Evolutionary conservation across 2,888 invertebrate genomes (phyloP).

Genomic region (Deilephila porcellus): DNA sequence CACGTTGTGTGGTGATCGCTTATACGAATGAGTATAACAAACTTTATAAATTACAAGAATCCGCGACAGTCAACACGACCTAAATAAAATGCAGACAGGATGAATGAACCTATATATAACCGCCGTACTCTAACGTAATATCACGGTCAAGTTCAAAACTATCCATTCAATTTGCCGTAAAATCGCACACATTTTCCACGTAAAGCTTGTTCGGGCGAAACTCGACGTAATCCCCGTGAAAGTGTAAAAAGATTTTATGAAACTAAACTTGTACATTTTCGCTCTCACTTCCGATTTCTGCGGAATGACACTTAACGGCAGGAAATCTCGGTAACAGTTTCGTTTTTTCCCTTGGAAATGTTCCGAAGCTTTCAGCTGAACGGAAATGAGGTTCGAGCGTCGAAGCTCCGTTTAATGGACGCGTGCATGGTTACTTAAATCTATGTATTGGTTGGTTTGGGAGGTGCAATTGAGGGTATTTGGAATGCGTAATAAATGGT

Average conservation of each 20-base stretch:
- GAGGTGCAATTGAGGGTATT: too few species aligned
- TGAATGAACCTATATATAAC: too few species aligned
- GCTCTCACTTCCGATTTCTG: not conserved
- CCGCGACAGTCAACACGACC: too few species aligned
- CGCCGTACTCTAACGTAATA: too few species aligned
- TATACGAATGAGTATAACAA: too few species aligned
- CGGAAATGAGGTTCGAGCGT: conserved; percentile 44
- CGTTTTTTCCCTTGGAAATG: conserved; percentile 38
- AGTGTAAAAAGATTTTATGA: not conserved
- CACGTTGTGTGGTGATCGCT: too few species aligned
- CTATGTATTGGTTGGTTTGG: not conserved
- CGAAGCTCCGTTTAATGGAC: conserved; percentile 37
- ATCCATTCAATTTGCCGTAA: too few species aligned
- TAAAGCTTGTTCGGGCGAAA: not conserved
- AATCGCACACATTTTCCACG: too few species aligned
- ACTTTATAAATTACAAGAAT: too few species aligned
- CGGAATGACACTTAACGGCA: conserved; percentile 32
- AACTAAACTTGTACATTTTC: conserved; percentile 7
- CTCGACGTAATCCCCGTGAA: not conserved
- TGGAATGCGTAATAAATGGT: too few species aligned
- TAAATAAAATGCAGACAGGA: too few species aligned
- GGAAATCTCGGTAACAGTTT: conserved; percentile 36
- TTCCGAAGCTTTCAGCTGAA: conserved; percentile 36
- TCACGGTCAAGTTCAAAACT: too few species aligned
- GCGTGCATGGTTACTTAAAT: not conserved